phyloP scores from a whole-genome alignment of 1,140 invertebrate species.

The Belonocnema kinseyi region DNA sequence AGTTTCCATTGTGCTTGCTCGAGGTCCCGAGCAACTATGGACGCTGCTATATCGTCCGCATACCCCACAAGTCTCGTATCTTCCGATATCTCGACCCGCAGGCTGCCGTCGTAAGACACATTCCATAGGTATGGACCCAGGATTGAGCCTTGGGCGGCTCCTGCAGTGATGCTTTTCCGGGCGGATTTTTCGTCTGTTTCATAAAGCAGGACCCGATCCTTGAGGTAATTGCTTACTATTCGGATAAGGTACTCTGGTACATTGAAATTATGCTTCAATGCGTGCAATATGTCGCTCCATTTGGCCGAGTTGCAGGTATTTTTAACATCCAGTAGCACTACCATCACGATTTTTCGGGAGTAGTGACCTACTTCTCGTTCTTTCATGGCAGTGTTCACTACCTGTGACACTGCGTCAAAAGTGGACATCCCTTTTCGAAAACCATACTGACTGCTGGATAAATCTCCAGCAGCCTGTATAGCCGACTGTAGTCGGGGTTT shows the following conservation, averaged over 20 bases:
- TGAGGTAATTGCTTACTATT: slow-evolving; percentile 44
- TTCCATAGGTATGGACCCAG: too few relatives aligned
- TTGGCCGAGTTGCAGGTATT: too few relatives aligned
- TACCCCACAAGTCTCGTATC: slow-evolving; percentile 46
- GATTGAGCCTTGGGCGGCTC: too few relatives aligned
- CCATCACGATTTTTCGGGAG: neutral
- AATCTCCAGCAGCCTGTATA: slow-evolving; percentile 32
- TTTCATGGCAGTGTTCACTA: slow-evolving; percentile 26
- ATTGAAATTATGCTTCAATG: neutral
- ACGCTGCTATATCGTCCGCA: slow-evolving; percentile 57
- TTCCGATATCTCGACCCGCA: slow-evolving; percentile 35
- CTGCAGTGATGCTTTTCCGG: too few relatives aligned
- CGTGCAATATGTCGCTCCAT: neutral
- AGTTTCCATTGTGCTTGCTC: slow-evolving; percentile 38
- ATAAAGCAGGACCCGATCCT: neutral
- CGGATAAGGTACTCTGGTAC: slow-evolving; percentile 38
- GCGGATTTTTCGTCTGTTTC: too few relatives aligned
- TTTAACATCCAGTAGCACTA: too few relatives aligned
- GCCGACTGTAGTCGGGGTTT: slow-evolving; percentile 44
- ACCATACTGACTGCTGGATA: slow-evolving; percentile 61
- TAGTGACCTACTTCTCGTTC: slow-evolving; percentile 7
- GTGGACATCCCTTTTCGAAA: slow-evolving; percentile 59
- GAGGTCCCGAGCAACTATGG: slow-evolving; percentile 41
- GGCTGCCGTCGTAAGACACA: too few relatives aligned
- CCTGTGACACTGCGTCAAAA: slow-evolving; percentile 53